Base-by-base conservation (phyloP, 1,140 invertebrate genomes). In the Aphaenogaster floridana region DNA sequence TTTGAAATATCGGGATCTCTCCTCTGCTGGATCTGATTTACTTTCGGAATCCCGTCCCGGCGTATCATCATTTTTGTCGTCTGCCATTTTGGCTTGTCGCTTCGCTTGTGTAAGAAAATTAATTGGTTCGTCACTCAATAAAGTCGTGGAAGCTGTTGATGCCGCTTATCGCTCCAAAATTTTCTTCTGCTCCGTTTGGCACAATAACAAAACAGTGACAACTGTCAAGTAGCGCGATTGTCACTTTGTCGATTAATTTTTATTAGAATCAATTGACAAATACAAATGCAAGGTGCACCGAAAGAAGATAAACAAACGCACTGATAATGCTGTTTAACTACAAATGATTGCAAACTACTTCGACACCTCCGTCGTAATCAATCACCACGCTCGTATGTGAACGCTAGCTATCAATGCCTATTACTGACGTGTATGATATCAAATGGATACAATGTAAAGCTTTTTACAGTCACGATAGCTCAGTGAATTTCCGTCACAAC, bases 1-100 rank as follows among this genome's bases (percentile, higher is more conserved):
- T 57, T 87, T 87, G 92, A 96, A 96, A 93, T 96, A 96, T 85
- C 96, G 95, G 4, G 91, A 88, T 83, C 95, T 91, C 79, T 94
- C 93, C 52, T 93, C 85, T 3, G 76, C 88, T 11, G 61, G 28
- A 9, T 66, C 36, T 0, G 42, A 57, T 69, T 86, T 88, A 57
- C 39, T n/a, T 11, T 77, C 89, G 3, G 39, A 54, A 9, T 72
- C 36, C 8, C 64, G 83, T 1, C 83, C 87, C 2, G 72, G 48
- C 61, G 69, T 89, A 4, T 59, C 48, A 3, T 90, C 87, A 9
- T 71, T 92, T 63, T 85, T 92, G 34, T 86, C 71, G 72, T 85
- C 89, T 59, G 78, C 91, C 91, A 92, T 92, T 69, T 88, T 90
- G 36, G 21, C 50, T n/a, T 72, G 34, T 68, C 13, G 39, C 13